Conservation (phyloP, 2,888 invertebrate genomes). For the Pantelozetes paolii region DNA sequence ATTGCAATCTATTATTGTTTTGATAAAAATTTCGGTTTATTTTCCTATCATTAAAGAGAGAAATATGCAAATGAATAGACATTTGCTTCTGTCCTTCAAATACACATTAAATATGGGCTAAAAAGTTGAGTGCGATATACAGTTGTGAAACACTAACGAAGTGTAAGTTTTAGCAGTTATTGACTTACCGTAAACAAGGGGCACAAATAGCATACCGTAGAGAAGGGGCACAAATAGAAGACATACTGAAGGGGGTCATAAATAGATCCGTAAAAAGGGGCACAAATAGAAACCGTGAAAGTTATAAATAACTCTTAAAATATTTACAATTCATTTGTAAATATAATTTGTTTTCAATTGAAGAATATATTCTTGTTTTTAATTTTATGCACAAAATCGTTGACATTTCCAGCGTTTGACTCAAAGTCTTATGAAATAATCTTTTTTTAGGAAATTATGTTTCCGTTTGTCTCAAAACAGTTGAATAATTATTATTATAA, state of each 20-base stretch:
- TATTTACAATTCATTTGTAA: slow-evolving; percentile 29
- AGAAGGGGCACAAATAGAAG: background rate
- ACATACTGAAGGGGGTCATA: background rate
- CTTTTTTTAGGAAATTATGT: background rate
- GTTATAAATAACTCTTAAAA: slow-evolving; percentile 19
- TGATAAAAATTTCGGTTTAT: no score
- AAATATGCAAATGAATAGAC: no score
- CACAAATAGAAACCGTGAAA: background rate
- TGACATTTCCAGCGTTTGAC: no score
- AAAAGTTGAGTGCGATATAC: background rate
- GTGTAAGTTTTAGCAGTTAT: background rate
- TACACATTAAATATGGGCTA: background rate
- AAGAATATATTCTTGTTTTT: background rate
- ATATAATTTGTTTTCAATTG: background rate
- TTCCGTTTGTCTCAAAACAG: no score
- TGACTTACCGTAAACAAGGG: background rate
- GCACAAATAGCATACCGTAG: no score
- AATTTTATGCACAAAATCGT: no score
- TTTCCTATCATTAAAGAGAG: no score
- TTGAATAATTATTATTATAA: no score
- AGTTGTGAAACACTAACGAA: slow-evolving; percentile 14
- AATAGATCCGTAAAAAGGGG: no score
- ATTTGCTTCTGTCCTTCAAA: no score
- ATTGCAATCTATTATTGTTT: no score
- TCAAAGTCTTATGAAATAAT: background rate